phyloP scores from a whole-genome alignment of 1,140 invertebrate species.

The Caerostris extrusa region DNA sequence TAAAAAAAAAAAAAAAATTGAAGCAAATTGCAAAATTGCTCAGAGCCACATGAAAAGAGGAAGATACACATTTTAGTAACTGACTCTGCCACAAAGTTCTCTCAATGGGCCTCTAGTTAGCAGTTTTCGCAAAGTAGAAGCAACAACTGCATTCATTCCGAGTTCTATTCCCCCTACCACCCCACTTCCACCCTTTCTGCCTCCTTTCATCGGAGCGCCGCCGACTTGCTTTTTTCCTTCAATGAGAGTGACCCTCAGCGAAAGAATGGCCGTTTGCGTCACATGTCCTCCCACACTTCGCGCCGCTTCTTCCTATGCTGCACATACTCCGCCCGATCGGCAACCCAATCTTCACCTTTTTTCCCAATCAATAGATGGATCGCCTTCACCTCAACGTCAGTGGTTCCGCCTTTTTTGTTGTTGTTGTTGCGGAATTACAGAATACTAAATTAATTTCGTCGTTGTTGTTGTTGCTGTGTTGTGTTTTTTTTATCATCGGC shows the following conservation, averaged over 20 bases:
- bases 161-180: neutral
- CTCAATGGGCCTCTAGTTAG: too few species aligned
- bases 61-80: too few species aligned
- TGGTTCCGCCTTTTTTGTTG: neutral
- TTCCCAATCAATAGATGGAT: neutral
- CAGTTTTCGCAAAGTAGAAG: neutral
- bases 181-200: neutral
- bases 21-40: too few species aligned
- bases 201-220: neutral
- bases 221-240: conserved; percentile 5
- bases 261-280: conserved; percentile 42
- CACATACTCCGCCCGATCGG: neutral
- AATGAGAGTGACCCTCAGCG: conserved; percentile 15
- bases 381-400: neutral
- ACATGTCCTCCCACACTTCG: conserved; percentile 5
- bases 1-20: too few species aligned
- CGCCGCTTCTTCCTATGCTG: neutral
- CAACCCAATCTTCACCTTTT: neutral
- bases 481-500: too few species aligned
- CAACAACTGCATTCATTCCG: neutral
- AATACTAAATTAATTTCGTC: neutral
- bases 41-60: too few species aligned
- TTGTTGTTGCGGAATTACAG: neutral
- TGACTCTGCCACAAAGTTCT: too few species aligned
- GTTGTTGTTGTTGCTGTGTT: too few species aligned